Evolutionary conservation across 2,797 vertebrate genomes (phyloP).

Genomic region (Darevskia nairensis): DNA sequence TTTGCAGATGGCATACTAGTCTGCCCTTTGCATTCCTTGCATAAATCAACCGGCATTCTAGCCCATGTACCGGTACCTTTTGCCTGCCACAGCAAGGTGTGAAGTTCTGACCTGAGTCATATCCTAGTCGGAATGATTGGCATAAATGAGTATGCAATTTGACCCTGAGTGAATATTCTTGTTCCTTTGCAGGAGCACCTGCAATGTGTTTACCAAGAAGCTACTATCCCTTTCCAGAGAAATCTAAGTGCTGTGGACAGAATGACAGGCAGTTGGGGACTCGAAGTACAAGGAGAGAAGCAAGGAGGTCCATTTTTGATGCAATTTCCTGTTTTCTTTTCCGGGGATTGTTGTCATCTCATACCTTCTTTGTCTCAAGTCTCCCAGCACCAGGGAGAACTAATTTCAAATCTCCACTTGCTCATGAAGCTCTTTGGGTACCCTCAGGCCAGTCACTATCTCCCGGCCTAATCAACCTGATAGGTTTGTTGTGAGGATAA

Average conservation of each 20-base stretch:
- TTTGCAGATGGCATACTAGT: not conserved
- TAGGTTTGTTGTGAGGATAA: too few relatives aligned
- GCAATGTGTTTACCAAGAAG: conserved; percentile 15
- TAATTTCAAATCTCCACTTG: too few relatives aligned
- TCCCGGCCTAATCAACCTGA: too few relatives aligned
- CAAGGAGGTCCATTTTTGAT: conserved; percentile 18
- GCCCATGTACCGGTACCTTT: not conserved
- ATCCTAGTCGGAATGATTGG: conserved; percentile 6
- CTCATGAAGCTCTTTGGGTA: too few relatives aligned
- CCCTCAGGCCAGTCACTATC: too few relatives aligned
- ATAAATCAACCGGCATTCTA: conserved; percentile 3
- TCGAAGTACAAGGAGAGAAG: not conserved
- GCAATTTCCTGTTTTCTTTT: not conserved
- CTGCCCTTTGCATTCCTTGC: not conserved
- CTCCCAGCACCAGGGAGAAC: not conserved
- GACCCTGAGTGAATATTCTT: conserved; percentile 19
- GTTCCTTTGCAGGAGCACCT: conserved; percentile 13
- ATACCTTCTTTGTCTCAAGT: conserved; percentile 20
- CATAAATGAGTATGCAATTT: conserved; percentile 1
- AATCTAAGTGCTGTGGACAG: conserved; percentile 6
- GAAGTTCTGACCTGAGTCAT: conserved; percentile 24
- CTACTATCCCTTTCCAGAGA: not conserved
- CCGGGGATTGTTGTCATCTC: conserved; percentile 3
- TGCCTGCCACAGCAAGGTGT: not conserved
- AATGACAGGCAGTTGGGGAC: not conserved